These are phyloP conservation scores for Patella depressa DNA, from an alignment of 2,888 invertebrate genomes.

Conservation along the genomic window DNA sequence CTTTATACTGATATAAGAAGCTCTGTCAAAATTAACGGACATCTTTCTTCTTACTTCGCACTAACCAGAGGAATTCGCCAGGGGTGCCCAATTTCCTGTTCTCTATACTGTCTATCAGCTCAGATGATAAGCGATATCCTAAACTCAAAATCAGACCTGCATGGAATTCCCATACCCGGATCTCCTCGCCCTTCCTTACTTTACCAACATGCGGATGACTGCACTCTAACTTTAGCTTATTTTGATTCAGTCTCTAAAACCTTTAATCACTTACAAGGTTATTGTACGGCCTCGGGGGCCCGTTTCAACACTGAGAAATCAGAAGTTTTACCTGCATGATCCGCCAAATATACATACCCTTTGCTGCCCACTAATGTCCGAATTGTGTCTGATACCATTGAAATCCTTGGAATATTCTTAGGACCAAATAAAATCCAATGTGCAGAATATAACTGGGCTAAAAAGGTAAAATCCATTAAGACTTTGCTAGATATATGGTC, in stretches of 20 bases:
- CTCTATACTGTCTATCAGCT: no score
- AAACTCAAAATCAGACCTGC: no score
- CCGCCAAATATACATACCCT: background rate
- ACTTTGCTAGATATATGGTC: background rate
- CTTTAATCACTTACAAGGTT: background rate
- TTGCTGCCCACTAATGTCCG: background rate
- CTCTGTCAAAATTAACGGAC: no score
- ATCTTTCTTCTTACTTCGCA: no score
- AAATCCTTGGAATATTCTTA: background rate
- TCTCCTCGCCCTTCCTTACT: background rate
- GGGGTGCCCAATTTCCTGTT: no score
- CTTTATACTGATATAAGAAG: no score
- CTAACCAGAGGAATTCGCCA: no score
- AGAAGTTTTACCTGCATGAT: background rate
- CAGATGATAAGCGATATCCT: no score
- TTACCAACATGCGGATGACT: conserved; percentile 1
- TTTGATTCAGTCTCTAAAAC: background rate
- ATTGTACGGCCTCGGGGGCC: background rate
- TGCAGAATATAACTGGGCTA: background rate
- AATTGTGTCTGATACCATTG: background rate
- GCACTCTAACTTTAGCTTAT: background rate
- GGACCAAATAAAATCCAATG: background rate
- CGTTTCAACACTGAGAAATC: background rate
- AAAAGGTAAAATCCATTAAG: background rate
- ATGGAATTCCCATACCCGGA: background rate